Conservation (phyloP, 2,797 vertebrate genomes). For the Sebastes alutus region DNA sequence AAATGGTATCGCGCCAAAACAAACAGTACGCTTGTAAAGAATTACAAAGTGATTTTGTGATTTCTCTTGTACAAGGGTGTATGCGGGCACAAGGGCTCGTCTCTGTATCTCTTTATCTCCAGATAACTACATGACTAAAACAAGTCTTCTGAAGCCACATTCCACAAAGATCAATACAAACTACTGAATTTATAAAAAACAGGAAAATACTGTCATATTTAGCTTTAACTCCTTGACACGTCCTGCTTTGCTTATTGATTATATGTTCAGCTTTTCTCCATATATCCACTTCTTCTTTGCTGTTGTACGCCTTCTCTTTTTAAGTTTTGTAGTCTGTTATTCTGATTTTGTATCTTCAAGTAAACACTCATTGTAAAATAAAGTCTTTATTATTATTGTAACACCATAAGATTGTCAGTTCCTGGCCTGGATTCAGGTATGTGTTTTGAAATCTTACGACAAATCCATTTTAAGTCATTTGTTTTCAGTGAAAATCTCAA, state of each 20-base stretch:
- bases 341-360: background rate
- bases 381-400: slow-evolving; percentile 29
- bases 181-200: slow-evolving; percentile 24
- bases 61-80: background rate
- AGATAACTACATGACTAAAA: background rate
- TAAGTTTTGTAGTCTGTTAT: background rate
- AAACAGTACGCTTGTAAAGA: background rate
- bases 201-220: background rate
- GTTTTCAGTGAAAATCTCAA: slow-evolving; percentile 57
- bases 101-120: background rate
- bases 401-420: slow-evolving; percentile 45
- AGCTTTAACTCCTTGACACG: background rate
- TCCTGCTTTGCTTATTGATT: background rate
- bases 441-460: slow-evolving; percentile 45
- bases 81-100: background rate
- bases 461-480: slow-evolving; percentile 65
- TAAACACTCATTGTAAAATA: background rate
- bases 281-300: background rate
- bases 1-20: background rate
- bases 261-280: background rate
- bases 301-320: background rate
- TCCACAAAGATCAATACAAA: slow-evolving; percentile 37
- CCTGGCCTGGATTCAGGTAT: slow-evolving; percentile 50
- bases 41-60: background rate
- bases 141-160: background rate